phyloP scores from a whole-genome alignment of 2,888 invertebrate genomes.

The Noctua pronuba region DNA sequence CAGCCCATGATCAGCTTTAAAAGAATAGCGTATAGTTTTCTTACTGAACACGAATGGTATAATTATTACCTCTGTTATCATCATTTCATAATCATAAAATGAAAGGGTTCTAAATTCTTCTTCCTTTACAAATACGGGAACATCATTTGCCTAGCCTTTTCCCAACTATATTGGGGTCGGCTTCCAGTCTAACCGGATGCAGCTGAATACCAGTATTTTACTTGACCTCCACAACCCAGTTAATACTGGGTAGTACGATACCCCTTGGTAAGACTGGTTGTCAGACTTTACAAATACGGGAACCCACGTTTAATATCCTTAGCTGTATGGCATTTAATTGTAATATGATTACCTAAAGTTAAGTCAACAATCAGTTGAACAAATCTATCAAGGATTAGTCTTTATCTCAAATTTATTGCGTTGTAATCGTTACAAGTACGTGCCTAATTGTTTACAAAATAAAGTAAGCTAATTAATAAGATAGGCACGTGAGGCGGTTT shows the following conservation, averaged over 20 bases:
- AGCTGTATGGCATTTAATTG: constrained; percentile 8
- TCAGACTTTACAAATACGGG: not conserved
- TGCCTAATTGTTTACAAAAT: constrained; percentile 1
- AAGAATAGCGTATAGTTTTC: not conserved
- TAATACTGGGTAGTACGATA: no score
- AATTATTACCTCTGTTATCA: not conserved
- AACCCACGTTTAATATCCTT: not conserved
- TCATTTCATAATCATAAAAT: not conserved
- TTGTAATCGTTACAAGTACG: not conserved
- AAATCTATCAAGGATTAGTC: constrained; percentile 24
- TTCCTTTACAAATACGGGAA: not conserved
- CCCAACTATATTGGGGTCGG: no score
- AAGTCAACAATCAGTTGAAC: constrained; percentile 1
- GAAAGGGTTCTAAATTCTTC: not conserved
- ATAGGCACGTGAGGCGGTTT: not conserved
- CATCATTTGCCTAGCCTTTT: no score
- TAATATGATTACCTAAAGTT: not conserved
- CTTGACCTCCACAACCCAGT: no score
- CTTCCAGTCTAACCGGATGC: no score
- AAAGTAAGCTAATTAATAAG: not conserved
- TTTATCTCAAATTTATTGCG: constrained; percentile 10
- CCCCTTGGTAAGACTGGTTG: no score
- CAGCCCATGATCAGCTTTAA: not conserved
- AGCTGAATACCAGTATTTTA: no score
- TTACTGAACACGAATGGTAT: not conserved